A percentile compares a stretch with the other conserved stretches of the same genome.
phyloP scores from a whole-genome alignment of 2,797 vertebrate genomes.

The Otus scops region DNA sequence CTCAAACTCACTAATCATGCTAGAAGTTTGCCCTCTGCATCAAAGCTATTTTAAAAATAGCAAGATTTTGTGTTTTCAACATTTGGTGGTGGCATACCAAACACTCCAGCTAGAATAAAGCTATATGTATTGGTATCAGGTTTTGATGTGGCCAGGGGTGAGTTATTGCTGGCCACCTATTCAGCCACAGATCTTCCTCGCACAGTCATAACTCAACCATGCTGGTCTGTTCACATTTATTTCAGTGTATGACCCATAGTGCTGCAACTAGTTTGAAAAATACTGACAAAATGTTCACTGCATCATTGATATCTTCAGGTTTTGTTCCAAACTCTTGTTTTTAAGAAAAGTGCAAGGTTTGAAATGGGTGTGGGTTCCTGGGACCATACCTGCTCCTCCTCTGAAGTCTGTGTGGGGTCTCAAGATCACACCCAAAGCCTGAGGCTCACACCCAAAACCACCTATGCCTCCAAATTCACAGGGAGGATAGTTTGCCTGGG shows the following conservation, averaged over 20 bases:
- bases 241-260: neutral
- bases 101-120: neutral
- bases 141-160: neutral
- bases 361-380: neutral
- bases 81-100: neutral
- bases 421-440: neutral
- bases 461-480: neutral
- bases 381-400: fast-evolving
- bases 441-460: neutral
- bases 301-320: neutral
- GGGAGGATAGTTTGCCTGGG: neutral
- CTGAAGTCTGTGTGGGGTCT: neutral
- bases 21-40: neutral
- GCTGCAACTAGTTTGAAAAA: neutral
- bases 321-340: neutral
- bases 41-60: neutral
- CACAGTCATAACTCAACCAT: neutral
- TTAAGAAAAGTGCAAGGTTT: neutral
- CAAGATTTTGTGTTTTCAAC: neutral
- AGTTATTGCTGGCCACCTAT: neutral
- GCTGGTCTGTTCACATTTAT: neutral
- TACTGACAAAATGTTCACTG: neutral
- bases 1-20: neutral
- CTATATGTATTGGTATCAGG: neutral
- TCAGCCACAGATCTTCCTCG: neutral